These are phyloP conservation scores for Coilia nasus DNA, from an alignment of 2,797 vertebrate genomes.

Conservation along the genomic window DNA sequence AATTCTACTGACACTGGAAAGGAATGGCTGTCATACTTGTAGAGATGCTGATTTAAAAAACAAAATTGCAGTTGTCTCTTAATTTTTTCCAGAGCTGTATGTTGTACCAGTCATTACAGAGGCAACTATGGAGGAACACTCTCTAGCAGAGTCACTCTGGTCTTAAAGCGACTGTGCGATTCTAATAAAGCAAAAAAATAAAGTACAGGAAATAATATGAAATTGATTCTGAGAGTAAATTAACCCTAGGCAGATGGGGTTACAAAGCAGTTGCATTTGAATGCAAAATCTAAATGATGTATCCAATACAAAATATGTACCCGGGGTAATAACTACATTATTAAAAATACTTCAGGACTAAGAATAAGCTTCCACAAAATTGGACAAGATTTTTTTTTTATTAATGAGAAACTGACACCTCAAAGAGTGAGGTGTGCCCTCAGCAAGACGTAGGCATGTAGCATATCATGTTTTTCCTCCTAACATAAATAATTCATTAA, in stretches of 20 bases:
- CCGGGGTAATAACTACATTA: slow-evolving; percentile 49
- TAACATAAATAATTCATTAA: background rate
- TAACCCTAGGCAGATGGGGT: slow-evolving; percentile 69
- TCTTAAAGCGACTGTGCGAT: slow-evolving; percentile 42
- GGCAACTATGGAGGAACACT: background rate
- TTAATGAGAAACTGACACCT: background rate
- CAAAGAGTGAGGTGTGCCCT: background rate
- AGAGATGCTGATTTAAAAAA: too few relatives aligned
- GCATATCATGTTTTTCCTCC: background rate
- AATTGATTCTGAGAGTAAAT: slow-evolving; percentile 75
- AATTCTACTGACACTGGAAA: too few relatives aligned
- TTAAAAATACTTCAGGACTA: background rate
- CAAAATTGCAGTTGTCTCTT: too few relatives aligned
- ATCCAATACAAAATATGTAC: slow-evolving; percentile 57
- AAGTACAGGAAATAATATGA: slow-evolving; percentile 58
- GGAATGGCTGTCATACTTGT: too few relatives aligned
- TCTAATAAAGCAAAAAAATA: slow-evolving; percentile 61
- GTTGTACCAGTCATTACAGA: slow-evolving; percentile 3
- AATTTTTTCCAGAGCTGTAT: too few relatives aligned
- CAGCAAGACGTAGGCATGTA: background rate
- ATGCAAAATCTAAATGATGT: slow-evolving; percentile 60
- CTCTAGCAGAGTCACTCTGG: background rate
- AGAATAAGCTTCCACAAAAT: background rate
- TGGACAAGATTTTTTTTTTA: background rate
- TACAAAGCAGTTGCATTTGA: slow-evolving; percentile 60